These are phyloP conservation scores for Gymnoscopelus braueri DNA, from an alignment of 2,797 vertebrate species.

Conservation along the genomic window DNA sequence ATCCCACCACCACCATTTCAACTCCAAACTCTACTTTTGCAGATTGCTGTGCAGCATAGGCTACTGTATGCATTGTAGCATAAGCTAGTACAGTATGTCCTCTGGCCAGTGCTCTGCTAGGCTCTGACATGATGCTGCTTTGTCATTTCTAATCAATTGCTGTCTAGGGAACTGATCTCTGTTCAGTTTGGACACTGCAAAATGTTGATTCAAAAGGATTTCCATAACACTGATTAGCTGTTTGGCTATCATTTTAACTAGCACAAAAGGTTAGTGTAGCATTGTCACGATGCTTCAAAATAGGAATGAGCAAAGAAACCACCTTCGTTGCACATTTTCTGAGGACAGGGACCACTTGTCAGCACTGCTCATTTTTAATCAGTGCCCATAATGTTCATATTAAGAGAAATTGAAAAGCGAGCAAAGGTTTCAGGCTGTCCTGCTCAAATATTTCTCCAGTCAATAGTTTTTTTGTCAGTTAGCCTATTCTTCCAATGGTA, in stretches of 20 bases:
- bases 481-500: too few relatives aligned
- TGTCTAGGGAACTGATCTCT: conserved; percentile 44
- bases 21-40: conserved; percentile 23
- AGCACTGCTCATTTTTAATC: conserved; percentile 27
- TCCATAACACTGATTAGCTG: conserved; percentile 24
- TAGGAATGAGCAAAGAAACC: too few relatives aligned
- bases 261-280: too few relatives aligned
- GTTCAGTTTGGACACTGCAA: conserved; percentile 49
- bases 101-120: conserved; percentile 44
- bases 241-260: conserved; percentile 17
- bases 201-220: conserved; percentile 70
- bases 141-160: conserved; percentile 63
- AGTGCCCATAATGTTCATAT: neutral
- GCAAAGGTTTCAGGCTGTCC: conserved; percentile 13
- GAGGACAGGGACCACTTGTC: conserved; percentile 69
- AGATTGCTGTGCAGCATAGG: conserved; percentile 42
- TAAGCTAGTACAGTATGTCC: conserved; percentile 19
- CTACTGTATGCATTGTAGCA: conserved; percentile 57
- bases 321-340: conserved; percentile 21
- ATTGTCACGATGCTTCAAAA: too few relatives aligned
- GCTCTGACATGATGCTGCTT: conserved; percentile 54
- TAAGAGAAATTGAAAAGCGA: conserved; percentile 11
- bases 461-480: too few relatives aligned
- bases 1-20: conserved; percentile 14
- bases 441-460: neutral